A percentile compares a stretch with the other conserved stretches of the same genome.
These are phyloP conservation scores for Syritta pipiens DNA, from an alignment of 2,888 invertebrate genomes.

Conservation along the genomic window DNA sequence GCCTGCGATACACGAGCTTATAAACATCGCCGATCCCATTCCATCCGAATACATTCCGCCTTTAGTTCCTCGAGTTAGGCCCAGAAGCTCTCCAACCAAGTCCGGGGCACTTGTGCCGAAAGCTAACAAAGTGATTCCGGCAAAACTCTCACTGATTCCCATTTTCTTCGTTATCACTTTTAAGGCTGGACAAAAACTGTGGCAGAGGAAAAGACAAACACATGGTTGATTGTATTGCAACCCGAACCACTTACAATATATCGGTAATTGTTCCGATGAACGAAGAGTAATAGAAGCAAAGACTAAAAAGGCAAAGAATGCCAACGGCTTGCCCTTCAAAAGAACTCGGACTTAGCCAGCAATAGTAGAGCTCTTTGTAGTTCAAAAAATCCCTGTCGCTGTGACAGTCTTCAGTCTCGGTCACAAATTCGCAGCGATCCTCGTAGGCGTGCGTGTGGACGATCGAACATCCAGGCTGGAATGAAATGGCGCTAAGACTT, in stretches of 20 bases:
- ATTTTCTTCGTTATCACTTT: constrained; percentile 79
- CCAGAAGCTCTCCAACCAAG: constrained; percentile 82
- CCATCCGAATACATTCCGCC: constrained; percentile 78
- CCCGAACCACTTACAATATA: constrained; percentile 82
- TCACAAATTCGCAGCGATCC: constrained; percentile 78
- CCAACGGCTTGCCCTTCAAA: constrained; percentile 48
- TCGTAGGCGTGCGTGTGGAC: constrained; percentile 74
- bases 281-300: constrained; percentile 80
- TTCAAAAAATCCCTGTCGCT: constrained; percentile 73
- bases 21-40: constrained; percentile 83
- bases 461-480: constrained; percentile 75
- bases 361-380: constrained; percentile 78
- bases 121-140: constrained; percentile 85
- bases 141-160: constrained; percentile 81
- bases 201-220: constrained; percentile 28
- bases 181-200: constrained; percentile 81
- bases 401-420: constrained; percentile 74
- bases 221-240: too few relatives aligned
- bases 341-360: constrained; percentile 73
- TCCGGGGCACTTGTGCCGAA: constrained; percentile 87
- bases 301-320: constrained; percentile 56
- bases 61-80: too few relatives aligned
- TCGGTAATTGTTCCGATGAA: constrained; percentile 82
- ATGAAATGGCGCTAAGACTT: too few relatives aligned
- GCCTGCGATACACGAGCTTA: constrained; percentile 82